Conservation (phyloP, 2,888 invertebrate genomes). For the Ametastegia equiseti region DNA sequence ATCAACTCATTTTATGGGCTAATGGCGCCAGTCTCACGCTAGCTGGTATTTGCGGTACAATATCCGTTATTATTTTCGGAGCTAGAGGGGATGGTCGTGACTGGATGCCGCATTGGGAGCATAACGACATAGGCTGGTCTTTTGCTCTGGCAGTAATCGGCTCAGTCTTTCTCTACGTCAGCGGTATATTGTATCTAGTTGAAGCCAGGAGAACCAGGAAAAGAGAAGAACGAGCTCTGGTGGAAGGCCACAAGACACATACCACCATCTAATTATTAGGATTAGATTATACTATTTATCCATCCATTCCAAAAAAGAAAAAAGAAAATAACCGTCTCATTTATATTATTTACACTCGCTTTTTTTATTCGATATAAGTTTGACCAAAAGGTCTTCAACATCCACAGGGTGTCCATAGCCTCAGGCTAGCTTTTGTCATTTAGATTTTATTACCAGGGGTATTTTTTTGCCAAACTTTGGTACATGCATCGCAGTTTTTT, state of each 20-base stretch:
- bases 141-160: constrained; percentile 92
- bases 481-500: not conserved
- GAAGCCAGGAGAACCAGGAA: constrained; percentile 90
- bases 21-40: constrained; percentile 85
- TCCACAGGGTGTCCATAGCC: constrained; percentile 1
- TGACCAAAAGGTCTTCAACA: not conserved
- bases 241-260: constrained; percentile 83
- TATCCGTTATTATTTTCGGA: constrained; percentile 93
- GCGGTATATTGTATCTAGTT: constrained; percentile 88
- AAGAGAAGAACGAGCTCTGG: constrained; percentile 84
- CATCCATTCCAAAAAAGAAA: constrained; percentile 30
- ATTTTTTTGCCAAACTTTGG: not conserved
- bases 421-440: not conserved
- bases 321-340: not conserved
- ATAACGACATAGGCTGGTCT: constrained; percentile 96
- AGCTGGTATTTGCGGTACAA: constrained; percentile 87
- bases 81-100: constrained; percentile 93
- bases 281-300: constrained; percentile 39
- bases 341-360: constrained; percentile 29
- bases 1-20: constrained; percentile 85
- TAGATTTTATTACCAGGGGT: not conserved
- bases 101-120: constrained; percentile 98
- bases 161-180: constrained; percentile 85
- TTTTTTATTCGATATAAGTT: constrained; percentile 4
- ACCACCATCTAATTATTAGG: constrained; percentile 83